These are phyloP conservation scores for Athalia cordata DNA, from an alignment of 2,888 invertebrate genomes.

Conservation along the genomic window DNA sequence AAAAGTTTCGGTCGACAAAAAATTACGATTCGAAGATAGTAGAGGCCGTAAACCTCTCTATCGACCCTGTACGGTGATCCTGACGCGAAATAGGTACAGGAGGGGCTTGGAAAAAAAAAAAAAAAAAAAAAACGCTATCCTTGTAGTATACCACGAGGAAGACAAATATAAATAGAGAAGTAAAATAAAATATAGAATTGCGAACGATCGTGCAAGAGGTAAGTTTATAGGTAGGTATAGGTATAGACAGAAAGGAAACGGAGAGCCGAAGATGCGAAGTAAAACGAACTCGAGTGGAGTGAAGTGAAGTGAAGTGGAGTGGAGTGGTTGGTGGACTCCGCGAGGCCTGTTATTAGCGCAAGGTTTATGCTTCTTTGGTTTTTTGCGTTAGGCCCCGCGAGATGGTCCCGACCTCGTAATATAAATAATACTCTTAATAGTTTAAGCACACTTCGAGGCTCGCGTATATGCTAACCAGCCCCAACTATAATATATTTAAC, in stretches of 20 bases:
- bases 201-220: constrained; percentile 29
- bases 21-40: too few relatives aligned
- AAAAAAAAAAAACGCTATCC: neutral
- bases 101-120: neutral
- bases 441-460: constrained; percentile 68
- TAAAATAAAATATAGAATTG: constrained; percentile 35
- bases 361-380: constrained; percentile 72
- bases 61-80: too few relatives aligned
- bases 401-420: constrained; percentile 69
- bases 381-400: constrained; percentile 69
- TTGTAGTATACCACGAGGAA: neutral
- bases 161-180: constrained; percentile 10
- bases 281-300: constrained; percentile 54
- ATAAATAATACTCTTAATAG: constrained; percentile 72
- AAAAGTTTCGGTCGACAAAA: too few relatives aligned
- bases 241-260: constrained; percentile 49
- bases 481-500: constrained; percentile 55
- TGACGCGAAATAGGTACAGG: too few relatives aligned
- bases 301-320: constrained; percentile 63
- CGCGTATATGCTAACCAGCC: constrained; percentile 70
- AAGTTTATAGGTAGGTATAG: constrained; percentile 46
- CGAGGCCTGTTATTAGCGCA: constrained; percentile 72
- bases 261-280: constrained; percentile 9
- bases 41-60: too few relatives aligned
- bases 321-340: constrained; percentile 58